Evolutionary conservation across 1,140 invertebrate species (phyloP).

Genomic region (Rhyacophila brunnea): DNA sequence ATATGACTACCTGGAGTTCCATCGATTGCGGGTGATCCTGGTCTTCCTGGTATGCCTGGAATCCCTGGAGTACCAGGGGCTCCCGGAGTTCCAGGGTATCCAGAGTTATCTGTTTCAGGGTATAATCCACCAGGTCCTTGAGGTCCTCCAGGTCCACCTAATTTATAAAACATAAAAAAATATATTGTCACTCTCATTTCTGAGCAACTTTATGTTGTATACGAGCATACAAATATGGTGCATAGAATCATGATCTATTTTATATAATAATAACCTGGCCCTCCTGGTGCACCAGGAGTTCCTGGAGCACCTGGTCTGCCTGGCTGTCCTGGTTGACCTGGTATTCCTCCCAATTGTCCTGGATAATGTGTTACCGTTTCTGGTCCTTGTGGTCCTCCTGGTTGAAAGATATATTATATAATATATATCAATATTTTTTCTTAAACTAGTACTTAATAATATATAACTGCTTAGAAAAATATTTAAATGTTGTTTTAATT

Average conservation of each 20-base stretch:
- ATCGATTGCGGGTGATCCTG: background rate
- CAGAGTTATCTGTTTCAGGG: background rate
- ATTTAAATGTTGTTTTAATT: too few species aligned
- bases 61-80: background rate
- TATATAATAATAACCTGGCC: background rate
- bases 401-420: background rate
- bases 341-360: conserved; percentile 33
- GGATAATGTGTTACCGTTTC: conserved; percentile 27
- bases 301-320: conserved; percentile 6
- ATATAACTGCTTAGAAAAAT: too few species aligned
- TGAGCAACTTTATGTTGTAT: too few species aligned
- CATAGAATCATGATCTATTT: too few species aligned
- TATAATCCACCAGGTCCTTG: background rate
- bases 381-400: conserved; percentile 39
- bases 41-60: background rate
- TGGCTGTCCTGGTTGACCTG: conserved; percentile 21
- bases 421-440: too few species aligned
- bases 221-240: too few species aligned
- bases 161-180: too few species aligned
- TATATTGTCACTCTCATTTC: too few species aligned
- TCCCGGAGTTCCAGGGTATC: background rate
- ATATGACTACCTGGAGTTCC: too few species aligned
- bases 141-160: background rate
- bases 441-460: too few species aligned
- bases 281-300: background rate